Evolutionary conservation across 2,113 vertebrate genomes (phyloP).

Genomic region (Gobiocypris rarus): DNA sequence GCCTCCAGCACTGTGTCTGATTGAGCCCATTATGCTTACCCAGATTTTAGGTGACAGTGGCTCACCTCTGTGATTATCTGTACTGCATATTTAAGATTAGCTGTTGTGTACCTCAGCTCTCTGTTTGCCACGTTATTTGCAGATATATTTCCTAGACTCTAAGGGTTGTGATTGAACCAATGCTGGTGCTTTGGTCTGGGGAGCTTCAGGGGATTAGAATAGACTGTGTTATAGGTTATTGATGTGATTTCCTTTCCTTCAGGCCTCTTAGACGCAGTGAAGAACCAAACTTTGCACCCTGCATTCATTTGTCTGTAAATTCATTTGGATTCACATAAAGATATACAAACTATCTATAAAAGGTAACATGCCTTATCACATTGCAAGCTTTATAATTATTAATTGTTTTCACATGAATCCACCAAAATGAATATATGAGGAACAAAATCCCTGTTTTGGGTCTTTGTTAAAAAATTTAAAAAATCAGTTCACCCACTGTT

Average conservation of each 20-base stretch:
- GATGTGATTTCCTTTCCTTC: slow-evolving; percentile 18
- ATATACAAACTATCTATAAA: not conserved
- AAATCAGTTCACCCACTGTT: not conserved
- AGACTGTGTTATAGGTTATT: not conserved
- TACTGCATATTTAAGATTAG: slow-evolving; percentile 33
- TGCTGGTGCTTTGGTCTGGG: not conserved
- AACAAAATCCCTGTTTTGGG: not conserved
- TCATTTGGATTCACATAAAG: slow-evolving; percentile 7
- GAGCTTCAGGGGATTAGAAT: not conserved
- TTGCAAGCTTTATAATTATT: not conserved
- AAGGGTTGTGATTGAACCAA: slow-evolving; percentile 25
- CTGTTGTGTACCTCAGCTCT: not conserved
- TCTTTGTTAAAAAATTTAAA: too few relatives aligned
- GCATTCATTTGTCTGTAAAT: not conserved
- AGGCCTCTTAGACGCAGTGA: not conserved
- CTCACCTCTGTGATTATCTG: slow-evolving; percentile 42
- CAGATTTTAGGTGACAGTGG: slow-evolving; percentile 44
- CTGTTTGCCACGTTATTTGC: not conserved
- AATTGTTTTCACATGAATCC: too few relatives aligned
- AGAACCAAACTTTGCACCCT: not conserved
- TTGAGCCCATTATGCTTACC: slow-evolving; percentile 50
- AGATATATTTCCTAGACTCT: slow-evolving; percentile 36
- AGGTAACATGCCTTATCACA: not conserved
- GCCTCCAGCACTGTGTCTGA: slow-evolving; percentile 41
- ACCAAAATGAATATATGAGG: not conserved